Evolutionary conservation across 1,140 invertebrate genomes (phyloP).

Genomic region (Leptinotarsa defecta): DNA sequence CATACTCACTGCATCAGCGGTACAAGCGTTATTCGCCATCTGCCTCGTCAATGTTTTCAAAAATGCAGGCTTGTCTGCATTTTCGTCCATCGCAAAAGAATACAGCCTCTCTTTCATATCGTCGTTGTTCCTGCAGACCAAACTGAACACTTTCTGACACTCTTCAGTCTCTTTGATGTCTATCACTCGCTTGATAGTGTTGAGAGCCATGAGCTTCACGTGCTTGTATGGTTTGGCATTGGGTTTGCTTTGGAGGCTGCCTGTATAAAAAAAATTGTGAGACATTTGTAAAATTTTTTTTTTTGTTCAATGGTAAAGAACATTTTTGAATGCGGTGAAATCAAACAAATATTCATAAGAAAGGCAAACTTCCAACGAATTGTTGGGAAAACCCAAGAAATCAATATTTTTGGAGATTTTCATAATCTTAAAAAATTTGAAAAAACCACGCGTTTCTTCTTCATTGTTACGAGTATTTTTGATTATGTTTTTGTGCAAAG

Average conservation of each 20-base stretch:
- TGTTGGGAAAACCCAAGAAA: too few relatives aligned
- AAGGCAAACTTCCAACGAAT: too few relatives aligned
- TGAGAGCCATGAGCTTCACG: slow-evolving; percentile 84
- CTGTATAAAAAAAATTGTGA: too few relatives aligned
- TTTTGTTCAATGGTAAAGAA: too few relatives aligned
- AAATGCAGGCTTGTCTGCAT: slow-evolving; percentile 73
- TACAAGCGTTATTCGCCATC: slow-evolving; percentile 85
- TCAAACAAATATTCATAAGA: too few relatives aligned
- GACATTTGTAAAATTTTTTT: too few relatives aligned
- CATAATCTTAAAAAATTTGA: too few relatives aligned
- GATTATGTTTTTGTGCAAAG: too few relatives aligned
- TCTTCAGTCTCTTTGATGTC: slow-evolving; percentile 89
- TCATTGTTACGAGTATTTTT: too few relatives aligned
- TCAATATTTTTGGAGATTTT: too few relatives aligned
- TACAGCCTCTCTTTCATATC: slow-evolving; percentile 87
- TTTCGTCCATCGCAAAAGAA: slow-evolving; percentile 80
- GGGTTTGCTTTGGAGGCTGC: slow-evolving; percentile 37
- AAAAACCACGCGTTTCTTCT: too few relatives aligned
- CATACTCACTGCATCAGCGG: slow-evolving; percentile 75
- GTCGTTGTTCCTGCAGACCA: slow-evolving; percentile 77
- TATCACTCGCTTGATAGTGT: slow-evolving; percentile 86
- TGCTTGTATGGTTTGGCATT: slow-evolving; percentile 85
- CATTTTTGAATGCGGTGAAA: too few relatives aligned
- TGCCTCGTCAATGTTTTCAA: slow-evolving; percentile 82
- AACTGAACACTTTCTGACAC: slow-evolving; percentile 86